A percentile compares a stretch with the other conserved stretches of the same genome.
Evolutionary conservation across 2,888 invertebrate genomes (phyloP).

Genomic region (Drosophila picticornis): DNA sequence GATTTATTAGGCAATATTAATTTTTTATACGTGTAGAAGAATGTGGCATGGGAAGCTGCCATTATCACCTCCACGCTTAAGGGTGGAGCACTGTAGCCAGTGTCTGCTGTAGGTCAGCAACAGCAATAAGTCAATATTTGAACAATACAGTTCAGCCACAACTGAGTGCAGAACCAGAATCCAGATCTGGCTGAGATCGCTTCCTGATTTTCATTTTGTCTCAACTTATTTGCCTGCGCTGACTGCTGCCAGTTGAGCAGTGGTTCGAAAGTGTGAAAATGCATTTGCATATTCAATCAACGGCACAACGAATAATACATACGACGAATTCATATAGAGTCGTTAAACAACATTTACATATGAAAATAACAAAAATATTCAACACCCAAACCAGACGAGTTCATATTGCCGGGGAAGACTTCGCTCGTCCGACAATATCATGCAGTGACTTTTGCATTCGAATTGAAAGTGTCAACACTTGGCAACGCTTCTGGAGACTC

Average conservation of each 20-base stretch:
- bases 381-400: constrained; percentile 43
- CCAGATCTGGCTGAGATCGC: constrained; percentile 4
- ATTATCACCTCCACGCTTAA: constrained; percentile 61
- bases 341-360: constrained; percentile 79
- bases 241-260: constrained; percentile 45
- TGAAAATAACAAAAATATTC: constrained; percentile 71
- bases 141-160: constrained; percentile 5
- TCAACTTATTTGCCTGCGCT: constrained; percentile 41
- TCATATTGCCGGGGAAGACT: constrained; percentile 20
- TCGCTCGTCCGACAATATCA: constrained; percentile 29
- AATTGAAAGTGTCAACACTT: constrained; percentile 77
- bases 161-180: constrained; percentile 2
- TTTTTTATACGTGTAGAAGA: constrained; percentile 56
- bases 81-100: constrained; percentile 8
- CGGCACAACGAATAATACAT: constrained; percentile 71
- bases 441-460: constrained; percentile 57
- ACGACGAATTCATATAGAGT: constrained; percentile 79
- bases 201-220: constrained; percentile 12
- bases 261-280: constrained; percentile 80
- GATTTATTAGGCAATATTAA: constrained; percentile 79
- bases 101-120: constrained; percentile 67
- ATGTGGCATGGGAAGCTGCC: constrained; percentile 58
- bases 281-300: constrained; percentile 84
- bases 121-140: constrained; percentile 28
- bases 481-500: constrained; percentile 52